phyloP scores from a whole-genome alignment of 1,140 invertebrate genomes.

The Akabosia matsudoensis region DNA sequence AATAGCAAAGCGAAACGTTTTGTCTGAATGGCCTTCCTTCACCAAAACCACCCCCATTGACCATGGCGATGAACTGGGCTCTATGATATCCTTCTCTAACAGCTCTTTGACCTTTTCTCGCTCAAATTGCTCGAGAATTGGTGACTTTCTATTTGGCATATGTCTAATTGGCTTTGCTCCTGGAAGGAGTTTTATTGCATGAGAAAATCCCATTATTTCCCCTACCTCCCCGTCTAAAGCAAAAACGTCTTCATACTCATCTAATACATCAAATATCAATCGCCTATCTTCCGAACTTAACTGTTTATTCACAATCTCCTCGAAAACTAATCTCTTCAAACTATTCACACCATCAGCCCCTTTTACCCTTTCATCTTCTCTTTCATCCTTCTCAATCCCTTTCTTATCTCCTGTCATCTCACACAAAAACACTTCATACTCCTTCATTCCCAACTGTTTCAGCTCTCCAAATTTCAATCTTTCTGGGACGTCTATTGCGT shows the following conservation, averaged over 20 bases:
- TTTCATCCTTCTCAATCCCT: background rate
- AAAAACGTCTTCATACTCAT: background rate
- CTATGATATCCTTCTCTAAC: background rate
- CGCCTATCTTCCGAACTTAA: background rate
- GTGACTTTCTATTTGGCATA: background rate
- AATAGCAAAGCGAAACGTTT: background rate
- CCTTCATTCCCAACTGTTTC: no score
- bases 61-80: background rate
- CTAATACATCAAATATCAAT: background rate
- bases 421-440: no score
- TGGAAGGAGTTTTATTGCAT: background rate
- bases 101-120: conserved; percentile 2
- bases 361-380: background rate
- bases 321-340: background rate
- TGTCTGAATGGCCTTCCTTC: background rate
- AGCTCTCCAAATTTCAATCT: no score
- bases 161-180: background rate
- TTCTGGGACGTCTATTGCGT: no score
- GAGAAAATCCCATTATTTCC: background rate
- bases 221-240: background rate
- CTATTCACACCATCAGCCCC: background rate
- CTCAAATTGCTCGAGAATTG: background rate
- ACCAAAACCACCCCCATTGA: background rate
- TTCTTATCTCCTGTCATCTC: background rate
- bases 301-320: background rate